phyloP scores from a whole-genome alignment of 2,888 invertebrate genomes.

The Habrosyne pyritoides region DNA sequence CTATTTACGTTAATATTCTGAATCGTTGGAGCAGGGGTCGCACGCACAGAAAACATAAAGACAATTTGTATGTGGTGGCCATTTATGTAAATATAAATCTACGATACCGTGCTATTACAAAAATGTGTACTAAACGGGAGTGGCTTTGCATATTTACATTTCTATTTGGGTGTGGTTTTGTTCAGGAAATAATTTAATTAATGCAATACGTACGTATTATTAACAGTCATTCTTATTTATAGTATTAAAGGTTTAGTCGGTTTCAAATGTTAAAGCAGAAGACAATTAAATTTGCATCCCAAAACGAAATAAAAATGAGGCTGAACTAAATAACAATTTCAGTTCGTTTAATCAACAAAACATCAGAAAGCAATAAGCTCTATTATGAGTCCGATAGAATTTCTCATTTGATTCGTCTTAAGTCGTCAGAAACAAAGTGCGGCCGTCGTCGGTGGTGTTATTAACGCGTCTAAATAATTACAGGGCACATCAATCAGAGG shows the following conservation, averaged over 20 bases:
- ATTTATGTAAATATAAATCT: conserved; percentile 80
- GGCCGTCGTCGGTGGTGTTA: conserved; percentile 80
- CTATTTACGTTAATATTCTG: conserved; percentile 82
- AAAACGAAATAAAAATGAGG: conserved; percentile 50
- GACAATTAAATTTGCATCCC: conserved; percentile 51
- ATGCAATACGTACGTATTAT: conserved; percentile 39
- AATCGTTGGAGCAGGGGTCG: conserved; percentile 76
- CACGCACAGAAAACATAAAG: conserved; percentile 82
- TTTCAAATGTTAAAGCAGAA: conserved; percentile 25
- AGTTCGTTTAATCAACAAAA: conserved; percentile 78
- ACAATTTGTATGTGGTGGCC: conserved; percentile 78
- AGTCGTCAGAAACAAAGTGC: conserved; percentile 82
- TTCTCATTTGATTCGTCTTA: conserved; percentile 83
- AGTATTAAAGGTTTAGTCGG: conserved; percentile 12
- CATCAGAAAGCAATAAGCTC: conserved; percentile 78
- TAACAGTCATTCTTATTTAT: conserved; percentile 11
- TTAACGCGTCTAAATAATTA: conserved; percentile 84
- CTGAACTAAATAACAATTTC: conserved; percentile 62
- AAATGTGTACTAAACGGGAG: conserved; percentile 71
- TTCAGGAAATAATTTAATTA: conserved; percentile 54
- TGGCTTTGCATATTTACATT: conserved; percentile 66
- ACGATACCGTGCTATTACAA: conserved; percentile 75
- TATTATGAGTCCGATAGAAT: conserved; percentile 79
- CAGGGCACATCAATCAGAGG: conserved; percentile 82
- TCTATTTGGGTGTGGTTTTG: conserved; percentile 68